Evolutionary conservation across 2,113 vertebrate species (phyloP).

Genomic region (Craseonycteris thonglongyai): DNA sequence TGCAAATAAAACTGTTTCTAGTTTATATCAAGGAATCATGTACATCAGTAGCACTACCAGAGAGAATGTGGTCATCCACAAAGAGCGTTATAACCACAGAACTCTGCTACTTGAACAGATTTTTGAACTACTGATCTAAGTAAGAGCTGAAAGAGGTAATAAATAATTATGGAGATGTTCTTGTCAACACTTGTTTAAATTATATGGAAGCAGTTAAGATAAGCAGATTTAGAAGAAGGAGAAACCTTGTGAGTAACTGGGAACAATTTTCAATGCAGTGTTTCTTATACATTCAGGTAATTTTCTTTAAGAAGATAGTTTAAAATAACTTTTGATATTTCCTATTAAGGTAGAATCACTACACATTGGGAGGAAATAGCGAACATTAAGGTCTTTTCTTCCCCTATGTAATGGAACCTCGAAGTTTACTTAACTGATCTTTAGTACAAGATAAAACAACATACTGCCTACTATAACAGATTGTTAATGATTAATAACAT

Average conservation of each 20-base stretch:
- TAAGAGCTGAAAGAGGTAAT: slow-evolving; percentile 40
- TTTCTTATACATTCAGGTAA: background rate
- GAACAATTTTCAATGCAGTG: background rate
- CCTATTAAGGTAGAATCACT: background rate
- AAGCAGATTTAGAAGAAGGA: slow-evolving; percentile 9
- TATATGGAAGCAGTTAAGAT: slow-evolving; percentile 46
- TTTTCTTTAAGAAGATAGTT: slow-evolving; percentile 26
- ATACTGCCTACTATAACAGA: background rate
- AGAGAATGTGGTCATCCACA: background rate
- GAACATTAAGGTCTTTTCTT: background rate
- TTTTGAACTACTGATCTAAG: slow-evolving; percentile 18
- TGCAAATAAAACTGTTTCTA: background rate
- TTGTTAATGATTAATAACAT: slow-evolving; percentile 28
- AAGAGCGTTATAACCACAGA: background rate
- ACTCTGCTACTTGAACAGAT: background rate
- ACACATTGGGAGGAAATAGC: background rate
- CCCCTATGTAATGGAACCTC: background rate
- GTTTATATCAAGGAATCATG: background rate
- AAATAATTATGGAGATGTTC: slow-evolving; percentile 54
- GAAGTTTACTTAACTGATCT: background rate
- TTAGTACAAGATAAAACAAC: background rate
- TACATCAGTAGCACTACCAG: no score
- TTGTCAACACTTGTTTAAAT: slow-evolving; percentile 43
- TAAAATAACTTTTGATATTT: background rate
- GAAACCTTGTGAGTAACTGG: slow-evolving; percentile 8